Evolutionary conservation across 2,113 vertebrate genomes (phyloP).

Genomic region (Cyrtonyx montezumae): DNA sequence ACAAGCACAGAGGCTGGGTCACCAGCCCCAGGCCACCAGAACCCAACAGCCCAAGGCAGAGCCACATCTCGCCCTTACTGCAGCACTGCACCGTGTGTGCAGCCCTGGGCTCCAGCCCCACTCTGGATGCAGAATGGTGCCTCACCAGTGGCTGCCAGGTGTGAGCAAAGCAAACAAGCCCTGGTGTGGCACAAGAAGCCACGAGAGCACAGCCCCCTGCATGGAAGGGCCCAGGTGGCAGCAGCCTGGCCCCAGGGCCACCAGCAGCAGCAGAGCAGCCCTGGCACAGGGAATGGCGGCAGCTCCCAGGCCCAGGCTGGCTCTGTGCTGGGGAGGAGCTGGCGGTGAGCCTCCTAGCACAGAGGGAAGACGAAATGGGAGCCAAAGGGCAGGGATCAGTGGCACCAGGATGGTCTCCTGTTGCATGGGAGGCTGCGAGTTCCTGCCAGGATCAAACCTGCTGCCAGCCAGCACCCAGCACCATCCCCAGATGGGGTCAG

Average conservation of each 20-base stretch:
- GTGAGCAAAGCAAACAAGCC: background rate
- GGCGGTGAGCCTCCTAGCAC: background rate
- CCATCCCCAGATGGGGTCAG: background rate
- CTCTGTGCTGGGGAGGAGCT: background rate
- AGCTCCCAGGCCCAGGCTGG: background rate
- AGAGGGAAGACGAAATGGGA: background rate
- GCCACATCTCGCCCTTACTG: fast-evolving
- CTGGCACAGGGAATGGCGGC: background rate
- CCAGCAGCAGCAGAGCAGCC: background rate
- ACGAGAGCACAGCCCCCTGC: background rate
- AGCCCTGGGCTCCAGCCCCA: fast-evolving
- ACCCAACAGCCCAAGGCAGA: background rate
- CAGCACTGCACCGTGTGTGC: fast-evolving
- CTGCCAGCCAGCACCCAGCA: background rate
- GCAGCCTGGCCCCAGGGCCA: background rate
- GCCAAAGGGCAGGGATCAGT: background rate
- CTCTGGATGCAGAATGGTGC: background rate
- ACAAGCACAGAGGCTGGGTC: fast-evolving
- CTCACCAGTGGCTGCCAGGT: background rate
- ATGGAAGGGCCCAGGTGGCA: too few species aligned
- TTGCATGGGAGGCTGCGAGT: too few species aligned
- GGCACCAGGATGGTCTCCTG: background rate
- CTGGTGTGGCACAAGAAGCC: background rate
- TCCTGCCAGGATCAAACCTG: background rate
- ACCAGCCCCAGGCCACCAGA: background rate